Base-by-base conservation (phyloP, 1,140 invertebrate genomes). In the Lerema accius region DNA sequence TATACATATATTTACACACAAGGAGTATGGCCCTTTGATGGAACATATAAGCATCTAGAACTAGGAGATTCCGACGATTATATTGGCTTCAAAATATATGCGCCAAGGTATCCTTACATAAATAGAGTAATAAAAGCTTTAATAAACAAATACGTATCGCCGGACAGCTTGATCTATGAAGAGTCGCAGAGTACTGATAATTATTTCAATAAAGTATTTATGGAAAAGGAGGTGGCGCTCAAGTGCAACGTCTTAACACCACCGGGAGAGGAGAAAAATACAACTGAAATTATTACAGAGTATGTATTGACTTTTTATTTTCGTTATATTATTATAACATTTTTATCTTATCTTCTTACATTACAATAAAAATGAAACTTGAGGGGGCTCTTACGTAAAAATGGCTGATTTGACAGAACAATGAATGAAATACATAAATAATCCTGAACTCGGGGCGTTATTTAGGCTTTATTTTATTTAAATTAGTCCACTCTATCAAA, bases 41-140 rank as follows among this genome's bases (percentile, higher is more conserved):
- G 91, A 40, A 91, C 90, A 13, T 91, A 91, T 40, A 86, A 87
- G 63, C 92, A 92, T 74, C 76, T 91, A 5, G 72, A 71, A 32
- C 67, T 68, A 16, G 70, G 78, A 26, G 75, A 80, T 10, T 77
- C 70, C 26, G 80, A 76, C 15, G 71, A 80, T 16, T 84, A 85
- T 32, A 80, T 76, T n/a, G 82, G 80, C 0, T 66, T 65, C 4
- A 78, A 69, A 62, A 81, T 73, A 9, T 88, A 89, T 56, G 85
- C 85, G 0, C 73, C 77, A 5, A 76, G 82, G 61, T 89, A 71
- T 53, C 84, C 84, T 4, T 87, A 84, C 48, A 68, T 85, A 11
- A 70, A 85, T 73, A 80, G 78, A 66, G 60, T 81, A 23, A 85
- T 87, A 7, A 77, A 72, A n/a, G 64, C 68, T 5, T 56, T 85